Base-by-base conservation (phyloP, 2,888 invertebrate species). In the Galerucella pusilla region DNA sequence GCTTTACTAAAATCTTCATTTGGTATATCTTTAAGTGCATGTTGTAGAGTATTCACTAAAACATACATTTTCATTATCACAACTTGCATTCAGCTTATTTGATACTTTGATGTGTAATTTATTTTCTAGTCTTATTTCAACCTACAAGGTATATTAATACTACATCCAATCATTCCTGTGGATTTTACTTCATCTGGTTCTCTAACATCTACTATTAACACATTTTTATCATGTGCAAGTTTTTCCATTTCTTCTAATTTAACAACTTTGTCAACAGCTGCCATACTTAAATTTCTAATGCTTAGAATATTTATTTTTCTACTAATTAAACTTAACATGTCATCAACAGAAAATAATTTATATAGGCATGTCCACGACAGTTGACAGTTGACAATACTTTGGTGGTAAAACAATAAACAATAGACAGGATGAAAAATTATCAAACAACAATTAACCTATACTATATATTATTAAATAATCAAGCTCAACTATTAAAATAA, bases 151-250 rank as follows among this genome's bases (percentile, higher is more conserved):
- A 94, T 93, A 82, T 94, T 93, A 72, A 94, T 89, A 83, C 93
- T 93, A 68, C 91, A 91, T 49, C 94, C 94, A 75, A 94, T 91
- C 83, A 89, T 88, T 3, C 94, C 94, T 79, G 91, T 91, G 83
- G 93, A 91, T 77, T 90, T 86, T 7, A 94, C 85, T 87, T 94
- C 94, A 12, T 90, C 86, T 61, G 93, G 92, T 84, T 94, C 94
- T 78, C 94, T 91, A 0, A 94, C 94, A 88, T 94, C 94, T 76
- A 96, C 89, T 42, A 94, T 90, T 28, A 92, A 82, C 70, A 91
- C 89, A 64, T 86, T 86, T 2, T 86, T 85, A 12, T 88, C 74
- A 75, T 89, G 86, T 61, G 88, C 86, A 69, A 90, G 83, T 20
- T 88, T 86, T 78, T 90, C 86, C 2, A 90, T 83, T 71, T 89